phyloP scores from a whole-genome alignment of 2,888 invertebrate species.

The Creontiades dilutus region DNA sequence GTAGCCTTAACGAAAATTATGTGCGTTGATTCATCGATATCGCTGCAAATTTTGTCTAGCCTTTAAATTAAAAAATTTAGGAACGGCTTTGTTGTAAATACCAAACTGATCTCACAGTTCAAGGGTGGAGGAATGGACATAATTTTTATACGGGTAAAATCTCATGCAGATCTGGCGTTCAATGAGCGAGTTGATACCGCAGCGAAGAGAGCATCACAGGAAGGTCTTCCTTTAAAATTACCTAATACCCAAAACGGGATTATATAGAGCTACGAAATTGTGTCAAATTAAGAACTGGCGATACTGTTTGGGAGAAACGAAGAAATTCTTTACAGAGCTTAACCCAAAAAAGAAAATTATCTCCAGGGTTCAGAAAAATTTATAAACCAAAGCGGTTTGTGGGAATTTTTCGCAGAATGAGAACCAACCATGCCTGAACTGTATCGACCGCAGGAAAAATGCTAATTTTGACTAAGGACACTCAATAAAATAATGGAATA shows the following conservation, averaged over 20 bases:
- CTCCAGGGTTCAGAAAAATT: not conserved
- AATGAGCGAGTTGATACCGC: not conserved
- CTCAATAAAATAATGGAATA: not conserved
- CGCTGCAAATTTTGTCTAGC: too few relatives aligned
- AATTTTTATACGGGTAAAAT: not conserved
- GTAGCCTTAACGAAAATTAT: too few relatives aligned
- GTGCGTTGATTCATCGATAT: too few relatives aligned
- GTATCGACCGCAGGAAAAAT: not conserved
- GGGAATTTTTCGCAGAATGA: too few relatives aligned
- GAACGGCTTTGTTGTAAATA: not conserved
- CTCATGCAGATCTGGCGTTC: not conserved
- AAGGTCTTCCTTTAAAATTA: not conserved
- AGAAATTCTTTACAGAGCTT: not conserved
- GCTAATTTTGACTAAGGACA: not conserved
- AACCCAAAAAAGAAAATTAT: not conserved
- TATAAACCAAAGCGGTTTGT: not conserved
- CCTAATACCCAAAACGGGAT: not conserved
- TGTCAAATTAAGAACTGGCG: not conserved
- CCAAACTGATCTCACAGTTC: not conserved
- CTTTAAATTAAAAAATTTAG: not conserved
- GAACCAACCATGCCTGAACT: not conserved
- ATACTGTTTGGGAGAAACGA: too few relatives aligned
- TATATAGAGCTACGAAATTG: not conserved
- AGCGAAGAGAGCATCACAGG: not conserved
- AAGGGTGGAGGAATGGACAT: not conserved